Evolutionary conservation across 2,797 vertebrate species (phyloP).

Genomic region (Cossypha niveicapilla): DNA sequence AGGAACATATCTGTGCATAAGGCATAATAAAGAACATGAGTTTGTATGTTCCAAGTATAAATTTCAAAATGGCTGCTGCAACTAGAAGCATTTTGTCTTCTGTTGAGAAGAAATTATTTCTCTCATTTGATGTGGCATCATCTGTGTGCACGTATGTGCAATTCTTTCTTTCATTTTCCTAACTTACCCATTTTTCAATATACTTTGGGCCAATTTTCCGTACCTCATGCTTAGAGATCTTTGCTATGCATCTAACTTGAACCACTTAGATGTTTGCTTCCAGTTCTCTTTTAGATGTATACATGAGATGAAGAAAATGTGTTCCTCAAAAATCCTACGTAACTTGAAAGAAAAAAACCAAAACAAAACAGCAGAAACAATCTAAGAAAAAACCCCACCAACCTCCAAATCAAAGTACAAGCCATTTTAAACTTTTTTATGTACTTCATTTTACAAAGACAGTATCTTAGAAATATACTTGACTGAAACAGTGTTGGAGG

Average conservation of each 20-base stretch:
- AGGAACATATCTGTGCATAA: neutral
- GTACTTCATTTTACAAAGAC: neutral
- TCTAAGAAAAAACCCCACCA: neutral
- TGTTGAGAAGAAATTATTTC: neutral
- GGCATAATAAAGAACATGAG: neutral
- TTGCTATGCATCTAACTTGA: neutral
- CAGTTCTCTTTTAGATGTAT: neutral
- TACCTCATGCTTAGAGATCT: neutral
- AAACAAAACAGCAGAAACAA: neutral
- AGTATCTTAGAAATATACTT: neutral
- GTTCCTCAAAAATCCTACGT: neutral
- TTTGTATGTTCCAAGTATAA: neutral
- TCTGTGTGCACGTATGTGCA: neutral
- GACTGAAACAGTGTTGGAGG: neutral
- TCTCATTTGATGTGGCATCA: no score
- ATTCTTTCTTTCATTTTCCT: neutral
- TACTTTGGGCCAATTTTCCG: neutral
- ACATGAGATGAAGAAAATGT: neutral
- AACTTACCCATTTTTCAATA: rapidly evolving
- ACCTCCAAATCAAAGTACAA: rapidly evolving
- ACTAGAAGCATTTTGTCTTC: neutral
- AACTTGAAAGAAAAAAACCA: neutral
- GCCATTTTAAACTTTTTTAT: neutral
- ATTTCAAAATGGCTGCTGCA: neutral
- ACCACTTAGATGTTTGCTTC: neutral